phyloP scores from a whole-genome alignment of 2,797 vertebrate genomes.

The Poeciliopsis infans region DNA sequence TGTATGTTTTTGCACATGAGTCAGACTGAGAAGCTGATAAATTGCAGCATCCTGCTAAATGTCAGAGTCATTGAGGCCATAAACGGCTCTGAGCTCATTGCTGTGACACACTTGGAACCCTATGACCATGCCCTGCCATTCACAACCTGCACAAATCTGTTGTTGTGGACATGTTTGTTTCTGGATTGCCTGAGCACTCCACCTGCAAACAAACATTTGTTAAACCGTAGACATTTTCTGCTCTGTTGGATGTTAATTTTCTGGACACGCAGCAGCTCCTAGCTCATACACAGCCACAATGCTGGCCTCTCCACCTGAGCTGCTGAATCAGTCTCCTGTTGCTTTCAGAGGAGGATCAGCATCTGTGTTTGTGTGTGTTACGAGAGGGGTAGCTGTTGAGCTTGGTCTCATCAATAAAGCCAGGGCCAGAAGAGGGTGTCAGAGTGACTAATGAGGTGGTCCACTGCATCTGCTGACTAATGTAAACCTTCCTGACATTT shows the following conservation, averaged over 20 bases:
- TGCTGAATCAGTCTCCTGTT: slow-evolving; percentile 49
- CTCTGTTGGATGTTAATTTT: slow-evolving; percentile 23
- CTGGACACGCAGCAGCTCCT: slow-evolving; percentile 15
- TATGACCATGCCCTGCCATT: slow-evolving; percentile 55
- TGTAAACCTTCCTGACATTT: slow-evolving; percentile 76
- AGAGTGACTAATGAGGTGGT: slow-evolving; percentile 80
- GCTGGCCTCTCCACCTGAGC: slow-evolving; percentile 35
- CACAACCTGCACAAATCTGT: slow-evolving; percentile 49
- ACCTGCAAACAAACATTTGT: slow-evolving; percentile 11
- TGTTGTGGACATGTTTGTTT: slow-evolving; percentile 54
- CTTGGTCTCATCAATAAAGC: slow-evolving; percentile 80
- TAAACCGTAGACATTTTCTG: slow-evolving; percentile 1
- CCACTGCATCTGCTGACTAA: slow-evolving; percentile 80
- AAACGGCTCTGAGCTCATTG: slow-evolving; percentile 72
- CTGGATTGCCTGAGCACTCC: slow-evolving; percentile 28
- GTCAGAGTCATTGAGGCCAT: slow-evolving; percentile 71
- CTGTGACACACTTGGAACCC: slow-evolving; percentile 70
- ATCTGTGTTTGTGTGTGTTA: slow-evolving; percentile 19
- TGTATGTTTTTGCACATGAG: slow-evolving; percentile 60
- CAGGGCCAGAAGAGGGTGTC: slow-evolving; percentile 76
- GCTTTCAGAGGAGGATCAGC: slow-evolving; percentile 31
- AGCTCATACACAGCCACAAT: neutral
- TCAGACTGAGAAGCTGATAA: slow-evolving; percentile 73
- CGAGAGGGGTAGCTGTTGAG: slow-evolving; percentile 54
- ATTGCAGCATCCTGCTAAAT: slow-evolving; percentile 76